phyloP scores from a whole-genome alignment of 2,113 vertebrate genomes.

The Bungarus multicinctus region DNA sequence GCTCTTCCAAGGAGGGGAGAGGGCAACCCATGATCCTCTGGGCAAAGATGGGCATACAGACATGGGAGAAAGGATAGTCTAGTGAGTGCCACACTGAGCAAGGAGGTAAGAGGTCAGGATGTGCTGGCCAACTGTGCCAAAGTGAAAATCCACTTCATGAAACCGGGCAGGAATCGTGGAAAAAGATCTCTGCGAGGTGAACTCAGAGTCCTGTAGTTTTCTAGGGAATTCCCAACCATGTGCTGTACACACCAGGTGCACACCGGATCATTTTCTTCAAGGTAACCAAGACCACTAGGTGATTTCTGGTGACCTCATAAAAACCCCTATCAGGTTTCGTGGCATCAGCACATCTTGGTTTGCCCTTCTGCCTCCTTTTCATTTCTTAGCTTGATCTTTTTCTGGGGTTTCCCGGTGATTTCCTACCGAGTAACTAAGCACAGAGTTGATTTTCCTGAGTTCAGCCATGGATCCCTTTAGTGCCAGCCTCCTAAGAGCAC shows the following conservation, averaged over 20 bases:
- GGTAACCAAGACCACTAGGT: neutral
- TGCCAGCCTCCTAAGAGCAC: neutral
- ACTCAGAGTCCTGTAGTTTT: neutral
- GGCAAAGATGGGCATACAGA: neutral
- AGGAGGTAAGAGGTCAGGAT: neutral
- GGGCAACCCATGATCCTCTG: too few relatives aligned
- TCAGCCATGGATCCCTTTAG: neutral
- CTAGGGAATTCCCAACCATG: neutral
- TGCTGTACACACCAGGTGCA: neutral
- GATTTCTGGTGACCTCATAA: neutral
- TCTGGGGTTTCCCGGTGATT: neutral
- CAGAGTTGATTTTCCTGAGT: neutral
- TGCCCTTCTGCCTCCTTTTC: neutral
- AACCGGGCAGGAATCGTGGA: neutral
- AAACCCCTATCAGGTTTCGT: neutral
- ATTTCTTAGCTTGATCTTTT: neutral
- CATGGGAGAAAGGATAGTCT: neutral
- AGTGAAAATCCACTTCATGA: neutral
- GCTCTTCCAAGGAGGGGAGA: too few relatives aligned
- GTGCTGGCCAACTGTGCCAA: neutral
- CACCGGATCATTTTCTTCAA: neutral
- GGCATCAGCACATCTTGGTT: neutral
- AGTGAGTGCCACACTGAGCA: neutral
- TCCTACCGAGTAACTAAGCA: neutral
- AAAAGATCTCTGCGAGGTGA: neutral